Percentiles rank a stretch among this genome's conserved stretches.
Conservation (phyloP, 2,797 vertebrate genomes). For the Halcyon smyrnensis region DNA sequence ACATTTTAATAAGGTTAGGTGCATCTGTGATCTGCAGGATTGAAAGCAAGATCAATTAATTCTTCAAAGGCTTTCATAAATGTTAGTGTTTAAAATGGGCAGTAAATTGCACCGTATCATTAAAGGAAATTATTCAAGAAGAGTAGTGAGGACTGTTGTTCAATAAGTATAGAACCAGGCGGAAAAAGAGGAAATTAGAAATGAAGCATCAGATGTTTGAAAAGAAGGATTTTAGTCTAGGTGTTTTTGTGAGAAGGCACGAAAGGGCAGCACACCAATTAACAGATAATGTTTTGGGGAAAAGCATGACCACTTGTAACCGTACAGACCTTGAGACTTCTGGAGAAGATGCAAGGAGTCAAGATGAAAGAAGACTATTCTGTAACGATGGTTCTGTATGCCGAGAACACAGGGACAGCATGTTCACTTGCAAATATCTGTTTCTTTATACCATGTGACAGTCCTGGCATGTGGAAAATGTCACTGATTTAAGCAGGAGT, state of each 20-base stretch:
- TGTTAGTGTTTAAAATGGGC: slow-evolving; percentile 47
- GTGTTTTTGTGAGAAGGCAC: neutral
- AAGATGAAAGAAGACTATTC: neutral
- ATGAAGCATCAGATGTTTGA: neutral
- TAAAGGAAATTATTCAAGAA: slow-evolving; percentile 44
- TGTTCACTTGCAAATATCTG: neutral
- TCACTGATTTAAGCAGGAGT: neutral
- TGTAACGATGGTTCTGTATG: neutral
- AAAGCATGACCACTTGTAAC: neutral
- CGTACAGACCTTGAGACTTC: neutral
- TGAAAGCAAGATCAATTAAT: slow-evolving; percentile 47
- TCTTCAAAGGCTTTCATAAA: slow-evolving; percentile 43
- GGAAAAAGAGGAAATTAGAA: slow-evolving; percentile 27
- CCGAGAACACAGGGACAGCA: neutral
- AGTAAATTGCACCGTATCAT: slow-evolving; percentile 6
- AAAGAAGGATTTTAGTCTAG: neutral
- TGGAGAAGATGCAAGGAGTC: neutral
- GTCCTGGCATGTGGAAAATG: neutral
- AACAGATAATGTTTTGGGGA: neutral
- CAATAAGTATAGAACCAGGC: neutral
- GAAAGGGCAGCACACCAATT: neutral
- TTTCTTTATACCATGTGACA: neutral
- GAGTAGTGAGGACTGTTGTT: neutral
- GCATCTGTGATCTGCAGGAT: neutral
- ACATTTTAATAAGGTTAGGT: slow-evolving; percentile 29